Conservation (phyloP, 53 echinoderm and acorn worm genomes). For the Holothuria leucospilota region DNA sequence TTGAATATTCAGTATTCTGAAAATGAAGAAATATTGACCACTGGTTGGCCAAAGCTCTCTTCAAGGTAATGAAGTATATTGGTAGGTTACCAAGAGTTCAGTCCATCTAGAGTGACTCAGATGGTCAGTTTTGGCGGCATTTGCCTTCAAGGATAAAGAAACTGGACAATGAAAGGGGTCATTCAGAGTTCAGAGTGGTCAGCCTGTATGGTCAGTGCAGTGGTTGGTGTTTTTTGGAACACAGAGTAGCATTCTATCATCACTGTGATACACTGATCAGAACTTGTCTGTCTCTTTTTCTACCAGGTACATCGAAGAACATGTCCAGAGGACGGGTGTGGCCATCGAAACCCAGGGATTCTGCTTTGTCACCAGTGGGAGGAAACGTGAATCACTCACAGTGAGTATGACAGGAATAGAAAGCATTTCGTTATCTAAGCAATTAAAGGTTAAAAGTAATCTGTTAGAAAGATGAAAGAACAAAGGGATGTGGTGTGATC, state of each 20-base stretch:
- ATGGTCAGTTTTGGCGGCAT: no score
- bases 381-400: slow-evolving; percentile 98
- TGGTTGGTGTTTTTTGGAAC: not conserved
- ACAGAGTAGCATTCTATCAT: not conserved
- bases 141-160: no score
- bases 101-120: no score
- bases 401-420: slow-evolving; percentile 61
- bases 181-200: slow-evolving; percentile 12
- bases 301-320: slow-evolving; percentile 97
- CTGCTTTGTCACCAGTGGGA: slow-evolving; percentile 96
- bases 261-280: not conserved
- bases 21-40: no score
- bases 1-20: no score
- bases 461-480: no score
- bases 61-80: no score
- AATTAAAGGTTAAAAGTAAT: no score
- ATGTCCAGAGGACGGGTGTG: slow-evolving; percentile 98
- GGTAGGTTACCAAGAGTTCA: no score
- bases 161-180: slow-evolving; percentile 4
- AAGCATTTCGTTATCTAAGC: no score
- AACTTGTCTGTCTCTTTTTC: slow-evolving; percentile 1
- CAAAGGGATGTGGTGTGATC: no score
- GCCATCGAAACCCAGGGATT: slow-evolving; percentile 99
- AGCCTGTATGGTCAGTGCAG: slow-evolving; percentile 10
- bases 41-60: no score